phyloP scores from a whole-genome alignment of 2,888 invertebrate species.

The Philaethria dido region DNA sequence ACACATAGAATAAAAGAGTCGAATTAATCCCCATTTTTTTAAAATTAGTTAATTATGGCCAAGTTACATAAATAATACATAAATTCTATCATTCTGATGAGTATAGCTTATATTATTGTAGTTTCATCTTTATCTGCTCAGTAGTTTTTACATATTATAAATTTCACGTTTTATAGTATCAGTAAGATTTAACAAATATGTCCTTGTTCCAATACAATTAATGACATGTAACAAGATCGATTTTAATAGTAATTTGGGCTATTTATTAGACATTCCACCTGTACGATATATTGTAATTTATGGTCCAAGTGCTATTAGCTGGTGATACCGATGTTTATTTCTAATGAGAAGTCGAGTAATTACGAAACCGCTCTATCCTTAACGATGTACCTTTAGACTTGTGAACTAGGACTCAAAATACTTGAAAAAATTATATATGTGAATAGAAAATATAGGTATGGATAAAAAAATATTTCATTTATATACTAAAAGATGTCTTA shows the following conservation, averaged over 20 bases:
- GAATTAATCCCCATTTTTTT: no score
- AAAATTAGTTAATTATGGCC: no score
- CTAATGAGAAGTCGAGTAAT: conserved; percentile 23
- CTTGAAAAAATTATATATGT: background rate
- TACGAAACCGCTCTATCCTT: conserved; percentile 13
- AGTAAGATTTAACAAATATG: no score
- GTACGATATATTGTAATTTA: conserved; percentile 6
- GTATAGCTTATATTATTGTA: no score
- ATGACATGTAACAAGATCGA: background rate
- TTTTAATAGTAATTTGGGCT: background rate
- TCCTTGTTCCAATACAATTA: background rate
- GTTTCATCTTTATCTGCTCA: no score
- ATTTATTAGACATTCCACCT: conserved; percentile 12
- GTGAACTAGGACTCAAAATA: background rate
- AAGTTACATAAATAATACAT: no score
- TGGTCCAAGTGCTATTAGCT: background rate
- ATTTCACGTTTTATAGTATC: no score
- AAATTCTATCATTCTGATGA: no score
- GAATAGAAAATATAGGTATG: background rate
- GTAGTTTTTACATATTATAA: no score
- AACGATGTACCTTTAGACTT: conserved; percentile 17
- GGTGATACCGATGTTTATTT: background rate
- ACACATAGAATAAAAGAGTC: no score
- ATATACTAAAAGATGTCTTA: no score
- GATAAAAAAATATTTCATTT: background rate